Base-by-base conservation (phyloP, 2,888 invertebrate species). In the Hoplodrina ambigua region DNA sequence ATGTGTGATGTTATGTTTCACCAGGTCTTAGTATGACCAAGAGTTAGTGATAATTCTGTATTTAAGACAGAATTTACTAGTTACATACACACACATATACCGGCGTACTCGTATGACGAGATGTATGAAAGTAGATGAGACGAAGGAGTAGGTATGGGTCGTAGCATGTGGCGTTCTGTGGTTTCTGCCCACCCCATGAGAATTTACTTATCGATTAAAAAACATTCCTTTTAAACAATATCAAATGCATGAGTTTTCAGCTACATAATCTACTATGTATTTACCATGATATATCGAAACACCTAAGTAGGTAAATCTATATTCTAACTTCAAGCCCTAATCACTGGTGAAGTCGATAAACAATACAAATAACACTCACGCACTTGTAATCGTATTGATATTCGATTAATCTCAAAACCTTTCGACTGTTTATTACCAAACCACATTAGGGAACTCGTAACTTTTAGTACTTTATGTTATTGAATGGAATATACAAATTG, bases 361-460 rank as follows among this genome's bases (percentile, higher is more conserved):
- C 37, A 41, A 41, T 44, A 50, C 41, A 52, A 56, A 54, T 72
- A 66, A 61, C 64, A 50, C 17, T 49, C 6, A 56, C 41, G 13
- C 65, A 69, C 61, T 65, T 49, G 49, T 66, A 49, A 37, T 20
- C 30, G 55, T 82, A 63, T 68, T 80, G 62, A 66, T 66, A 71
- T 69, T 66, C 68, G 11, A 80, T 80, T 65, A 81, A 80, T 78
- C 80, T 25, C 33, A 25, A 19, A 78, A 50, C 61, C 46, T 72
- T 63, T 60, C 50, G 52, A 44, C 25, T 10, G 55, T 50, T 56
- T 56, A 62, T 55, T 68, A 68, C 33, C 17, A 11, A 60, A 46
- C 17, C 59, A 30, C 60, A 41, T 72, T 53, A 74, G 15, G 50
- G 13, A 57, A 54, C 30, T 61, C 53, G 17, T 60, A 64, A 72